Evolutionary conservation across 2,113 vertebrate species (phyloP), one percentile per base, ranked within the genome.

Genomic region (Thomomys bottae): DNA sequence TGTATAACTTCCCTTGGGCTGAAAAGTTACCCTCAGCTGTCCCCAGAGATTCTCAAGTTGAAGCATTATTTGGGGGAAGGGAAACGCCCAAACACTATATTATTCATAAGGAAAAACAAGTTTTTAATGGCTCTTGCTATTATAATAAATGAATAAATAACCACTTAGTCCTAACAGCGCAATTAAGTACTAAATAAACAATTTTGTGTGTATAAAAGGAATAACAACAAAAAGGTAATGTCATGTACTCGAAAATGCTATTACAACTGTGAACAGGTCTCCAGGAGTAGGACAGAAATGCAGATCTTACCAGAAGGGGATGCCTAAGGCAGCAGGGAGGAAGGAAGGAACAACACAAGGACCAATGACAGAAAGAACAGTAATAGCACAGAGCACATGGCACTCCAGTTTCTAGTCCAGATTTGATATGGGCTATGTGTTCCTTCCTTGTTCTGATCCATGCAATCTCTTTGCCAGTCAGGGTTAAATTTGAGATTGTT

Each of bases 141-240:
- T 94, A 73, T 77, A 88, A 92, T 83, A 95, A 92, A 92, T 92
- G 75, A 93, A 84, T 87, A 88, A 92, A 92, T 63, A 94, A 57
- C 80, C 32, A 88, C 78, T 87, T 88, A 88, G 88, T 80, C 36
- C 63, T 89, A 94, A 91, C 42, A 91, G 84, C 36, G 32, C 68
- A 92, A 94, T 78, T 91, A 93, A 72, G 72, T 77, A 83, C 42
- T 67, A 84, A 95, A 72, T 61, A 93, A 93, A 95, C 57, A 91
- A 61, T 66, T 57, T 87, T 83, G 49, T 83, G 30, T 89, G 76
- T 86, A 70, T 45, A 82, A 88, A 87, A 93, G 75, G 40, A n/a
- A 63, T 8, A 12, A 54, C 49, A 54, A 36, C 61, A 86, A 83
- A 78, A 68, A 73, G 18, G 40, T 36, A 72, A 68, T 40, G 17